phyloP scores from a whole-genome alignment of 2,113 vertebrate genomes.

The Taurulus bubalis region DNA sequence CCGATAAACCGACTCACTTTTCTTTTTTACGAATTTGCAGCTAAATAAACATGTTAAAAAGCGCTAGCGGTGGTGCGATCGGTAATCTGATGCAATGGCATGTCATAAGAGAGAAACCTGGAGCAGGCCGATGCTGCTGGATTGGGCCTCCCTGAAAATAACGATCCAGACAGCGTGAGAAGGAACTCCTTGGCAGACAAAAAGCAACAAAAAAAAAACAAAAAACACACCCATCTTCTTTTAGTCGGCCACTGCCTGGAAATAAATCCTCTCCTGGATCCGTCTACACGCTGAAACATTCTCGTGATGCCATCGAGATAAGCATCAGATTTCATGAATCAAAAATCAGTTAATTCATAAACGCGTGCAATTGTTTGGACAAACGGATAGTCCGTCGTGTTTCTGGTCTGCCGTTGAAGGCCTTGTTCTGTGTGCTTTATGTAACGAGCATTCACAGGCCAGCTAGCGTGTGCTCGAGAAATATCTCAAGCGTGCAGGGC shows the following conservation, averaged over 20 bases:
- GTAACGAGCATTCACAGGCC: slow-evolving; percentile 17
- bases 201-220: background rate
- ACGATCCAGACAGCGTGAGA: slow-evolving; percentile 22
- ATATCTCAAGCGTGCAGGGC: background rate
- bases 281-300: background rate
- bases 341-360: background rate
- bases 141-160: slow-evolving; percentile 20
- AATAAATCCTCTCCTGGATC: slow-evolving; percentile 11
- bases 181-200: slow-evolving; percentile 20
- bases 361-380: background rate
- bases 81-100: slow-evolving; percentile 18
- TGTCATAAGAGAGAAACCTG: slow-evolving; percentile 10
- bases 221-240: slow-evolving; percentile 9
- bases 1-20: background rate
- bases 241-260: slow-evolving; percentile 25
- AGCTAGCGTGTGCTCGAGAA: background rate
- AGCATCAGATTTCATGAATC: background rate
- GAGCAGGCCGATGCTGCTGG: slow-evolving; percentile 11
- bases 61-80: background rate
- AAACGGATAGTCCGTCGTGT: background rate
- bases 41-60: background rate
- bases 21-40: background rate
- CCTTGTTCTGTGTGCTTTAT: background rate
- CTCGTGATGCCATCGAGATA: background rate
- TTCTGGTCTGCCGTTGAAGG: slow-evolving; percentile 21